Evolutionary conservation across 1,140 invertebrate genomes (phyloP).

Genomic region (Oppia nitens): DNA sequence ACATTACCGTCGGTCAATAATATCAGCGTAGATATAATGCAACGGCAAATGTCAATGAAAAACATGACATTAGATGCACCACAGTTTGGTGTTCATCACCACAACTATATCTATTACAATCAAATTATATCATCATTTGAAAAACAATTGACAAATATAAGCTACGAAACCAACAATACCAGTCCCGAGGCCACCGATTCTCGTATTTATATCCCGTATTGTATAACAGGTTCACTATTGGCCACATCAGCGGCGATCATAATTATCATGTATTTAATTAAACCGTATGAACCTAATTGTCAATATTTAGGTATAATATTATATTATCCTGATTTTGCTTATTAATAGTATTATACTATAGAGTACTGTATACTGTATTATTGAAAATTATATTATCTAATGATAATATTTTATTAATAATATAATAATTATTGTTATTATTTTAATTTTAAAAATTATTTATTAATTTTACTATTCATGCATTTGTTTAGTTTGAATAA

Average conservation of each 20-base stretch:
- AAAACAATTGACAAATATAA: not conserved
- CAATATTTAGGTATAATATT: too few species aligned
- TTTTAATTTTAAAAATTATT: too few species aligned
- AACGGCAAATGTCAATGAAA: not conserved
- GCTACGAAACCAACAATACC: too few species aligned
- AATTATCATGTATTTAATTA: not conserved
- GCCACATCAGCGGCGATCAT: not conserved
- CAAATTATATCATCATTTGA: not conserved
- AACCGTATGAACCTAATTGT: not conserved
- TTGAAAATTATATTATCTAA: too few species aligned
- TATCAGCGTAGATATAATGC: not conserved
- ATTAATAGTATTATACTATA: too few species aligned
- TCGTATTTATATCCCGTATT: not conserved
- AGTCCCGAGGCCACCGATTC: not conserved
- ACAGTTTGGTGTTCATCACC: not conserved
- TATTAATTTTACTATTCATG: too few species aligned
- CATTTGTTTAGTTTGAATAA: too few species aligned
- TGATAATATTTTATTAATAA: too few species aligned
- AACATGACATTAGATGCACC: not conserved
- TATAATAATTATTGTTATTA: too few species aligned
- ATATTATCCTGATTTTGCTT: too few species aligned
- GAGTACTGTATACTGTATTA: too few species aligned
- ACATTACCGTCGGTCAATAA: not conserved
- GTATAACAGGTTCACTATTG: not conserved
- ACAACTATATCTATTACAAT: not conserved